A percentile compares a stretch with the other conserved stretches of the same genome.
Evolutionary conservation across 2,113 vertebrate species (phyloP).

Genomic region (Tetraodon nigroviridis): DNA sequence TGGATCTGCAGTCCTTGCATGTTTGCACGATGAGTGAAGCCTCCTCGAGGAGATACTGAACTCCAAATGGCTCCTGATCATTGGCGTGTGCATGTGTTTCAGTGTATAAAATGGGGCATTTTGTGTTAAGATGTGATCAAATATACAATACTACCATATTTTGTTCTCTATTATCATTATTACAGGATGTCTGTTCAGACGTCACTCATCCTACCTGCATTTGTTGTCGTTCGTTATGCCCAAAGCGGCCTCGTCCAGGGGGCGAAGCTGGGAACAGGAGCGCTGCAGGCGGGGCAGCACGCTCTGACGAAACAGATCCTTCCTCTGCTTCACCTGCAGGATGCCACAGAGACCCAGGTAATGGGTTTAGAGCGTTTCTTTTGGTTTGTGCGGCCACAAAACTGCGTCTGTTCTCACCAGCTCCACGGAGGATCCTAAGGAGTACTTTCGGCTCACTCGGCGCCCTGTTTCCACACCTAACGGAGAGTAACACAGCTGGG

Average conservation of each 20-base stretch:
- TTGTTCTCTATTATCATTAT: too few relatives aligned
- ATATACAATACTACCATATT: too few relatives aligned
- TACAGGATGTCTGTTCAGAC: background rate
- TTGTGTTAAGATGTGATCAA: too few relatives aligned
- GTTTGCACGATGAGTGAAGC: too few relatives aligned
- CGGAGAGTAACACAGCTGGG: background rate
- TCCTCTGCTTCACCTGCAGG: conserved; percentile 49
- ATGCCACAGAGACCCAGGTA: conserved; percentile 10
- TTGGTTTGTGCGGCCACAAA: background rate
- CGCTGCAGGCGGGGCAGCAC: conserved; percentile 69
- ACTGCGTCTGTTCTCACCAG: conserved; percentile 44
- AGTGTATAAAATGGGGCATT: too few relatives aligned
- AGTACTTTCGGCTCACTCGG: conserved; percentile 55
- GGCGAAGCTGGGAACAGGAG: conserved; percentile 70
- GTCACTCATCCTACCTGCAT: conserved; percentile 55
- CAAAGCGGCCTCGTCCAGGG: conserved; percentile 46
- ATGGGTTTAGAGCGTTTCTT: background rate
- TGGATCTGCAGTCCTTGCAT: too few relatives aligned
- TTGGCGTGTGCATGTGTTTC: too few relatives aligned
- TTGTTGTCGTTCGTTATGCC: conserved; percentile 13
- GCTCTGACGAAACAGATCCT: conserved; percentile 72
- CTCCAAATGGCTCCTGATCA: too few relatives aligned
- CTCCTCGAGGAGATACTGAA: too few relatives aligned
- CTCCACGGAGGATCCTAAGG: conserved; percentile 61
- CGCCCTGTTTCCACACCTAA: conserved; percentile 36